A percentile compares a stretch with the other conserved stretches of the same genome.
Evolutionary conservation across 2,797 vertebrate species (phyloP).

Genomic region (Siniperca obscura): DNA sequence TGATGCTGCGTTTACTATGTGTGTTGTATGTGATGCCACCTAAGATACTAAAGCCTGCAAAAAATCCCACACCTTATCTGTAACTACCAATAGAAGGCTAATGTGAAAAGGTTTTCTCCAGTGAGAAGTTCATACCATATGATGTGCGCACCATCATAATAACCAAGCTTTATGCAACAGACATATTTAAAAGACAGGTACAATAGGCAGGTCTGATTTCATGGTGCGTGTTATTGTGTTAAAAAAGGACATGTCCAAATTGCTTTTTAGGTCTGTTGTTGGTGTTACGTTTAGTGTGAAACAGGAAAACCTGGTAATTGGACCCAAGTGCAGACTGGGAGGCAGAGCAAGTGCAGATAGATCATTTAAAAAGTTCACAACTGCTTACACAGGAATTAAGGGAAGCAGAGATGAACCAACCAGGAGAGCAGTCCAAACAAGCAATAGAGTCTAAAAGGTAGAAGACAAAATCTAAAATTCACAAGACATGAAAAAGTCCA

Average conservation of each 20-base stretch:
- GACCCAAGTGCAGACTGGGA: no score
- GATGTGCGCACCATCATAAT: not conserved
- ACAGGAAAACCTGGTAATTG: no score
- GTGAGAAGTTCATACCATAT: not conserved
- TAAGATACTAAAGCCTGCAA: not conserved
- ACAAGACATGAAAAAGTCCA: no score
- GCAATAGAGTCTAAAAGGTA: no score
- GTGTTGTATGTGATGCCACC: not conserved
- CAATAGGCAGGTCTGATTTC: not conserved
- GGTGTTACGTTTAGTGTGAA: no score
- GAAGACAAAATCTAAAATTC: no score
- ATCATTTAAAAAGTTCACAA: no score
- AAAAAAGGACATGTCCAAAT: not conserved
- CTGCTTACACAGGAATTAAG: no score
- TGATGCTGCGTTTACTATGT: not conserved
- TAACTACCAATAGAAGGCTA: not conserved
- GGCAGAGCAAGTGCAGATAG: no score
- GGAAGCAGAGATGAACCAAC: no score
- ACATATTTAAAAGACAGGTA: not conserved
- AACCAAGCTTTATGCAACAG: not conserved
- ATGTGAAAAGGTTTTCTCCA: not conserved
- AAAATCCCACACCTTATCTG: not conserved
- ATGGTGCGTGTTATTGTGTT: slow-evolving; percentile 8
- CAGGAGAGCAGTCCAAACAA: no score
- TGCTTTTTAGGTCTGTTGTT: not conserved